These are phyloP conservation scores for Sula dactylatra DNA, from an alignment of 2,113 vertebrate species.

Conservation along the genomic window DNA sequence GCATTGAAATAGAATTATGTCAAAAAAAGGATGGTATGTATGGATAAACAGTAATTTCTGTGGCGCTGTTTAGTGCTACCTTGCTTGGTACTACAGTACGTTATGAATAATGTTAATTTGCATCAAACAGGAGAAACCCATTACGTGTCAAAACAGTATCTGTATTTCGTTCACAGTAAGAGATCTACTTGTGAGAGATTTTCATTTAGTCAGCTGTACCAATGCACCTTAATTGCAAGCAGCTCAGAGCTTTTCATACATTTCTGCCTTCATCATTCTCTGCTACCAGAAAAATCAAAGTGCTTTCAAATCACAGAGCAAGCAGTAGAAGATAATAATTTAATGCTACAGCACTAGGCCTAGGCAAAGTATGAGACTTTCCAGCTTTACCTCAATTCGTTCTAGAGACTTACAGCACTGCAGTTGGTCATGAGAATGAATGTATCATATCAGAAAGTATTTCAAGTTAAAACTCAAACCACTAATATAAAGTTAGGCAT, in stretches of 20 bases:
- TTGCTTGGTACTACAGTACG: neutral
- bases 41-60: neutral
- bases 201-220: neutral
- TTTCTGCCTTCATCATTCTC: neutral
- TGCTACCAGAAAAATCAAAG: constrained; percentile 6
- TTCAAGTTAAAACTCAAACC: neutral
- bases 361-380: neutral
- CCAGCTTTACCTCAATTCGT: neutral
- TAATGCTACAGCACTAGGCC: neutral
- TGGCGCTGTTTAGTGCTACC: neutral
- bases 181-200: neutral
- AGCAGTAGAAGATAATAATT: neutral
- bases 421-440: neutral
- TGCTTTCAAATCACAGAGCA: neutral
- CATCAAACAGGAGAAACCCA: neutral
- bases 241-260: neutral
- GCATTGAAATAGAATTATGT: neutral
- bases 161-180: neutral
- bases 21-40: neutral
- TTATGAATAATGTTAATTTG: neutral
- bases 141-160: neutral
- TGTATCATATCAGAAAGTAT: neutral
- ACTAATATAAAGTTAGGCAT: neutral
- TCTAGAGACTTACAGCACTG: neutral
- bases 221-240: neutral